These are phyloP conservation scores for Teleogryllus oceanicus DNA, from an alignment of 2,888 invertebrate species.

Conservation along the genomic window DNA sequence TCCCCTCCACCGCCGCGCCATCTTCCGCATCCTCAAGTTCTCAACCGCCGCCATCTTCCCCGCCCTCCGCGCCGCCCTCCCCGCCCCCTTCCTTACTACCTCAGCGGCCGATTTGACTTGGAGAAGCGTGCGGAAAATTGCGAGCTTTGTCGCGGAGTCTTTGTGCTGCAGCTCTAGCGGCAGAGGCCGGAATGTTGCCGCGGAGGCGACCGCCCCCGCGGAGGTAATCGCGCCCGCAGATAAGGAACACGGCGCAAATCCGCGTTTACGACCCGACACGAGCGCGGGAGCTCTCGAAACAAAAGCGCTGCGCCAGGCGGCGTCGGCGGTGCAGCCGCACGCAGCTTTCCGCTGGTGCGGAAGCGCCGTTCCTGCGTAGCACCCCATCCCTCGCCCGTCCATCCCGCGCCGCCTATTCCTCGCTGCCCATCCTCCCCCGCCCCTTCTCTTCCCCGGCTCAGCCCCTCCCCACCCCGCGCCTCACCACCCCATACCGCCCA, in stretches of 20 bases:
- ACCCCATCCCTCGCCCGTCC: too few species aligned
- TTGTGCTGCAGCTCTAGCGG: background rate
- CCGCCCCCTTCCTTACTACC: background rate
- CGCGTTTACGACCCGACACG: background rate
- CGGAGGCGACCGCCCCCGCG: background rate
- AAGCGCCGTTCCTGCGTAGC: too few species aligned
- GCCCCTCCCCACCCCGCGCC: too few species aligned
- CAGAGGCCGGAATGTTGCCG: background rate
- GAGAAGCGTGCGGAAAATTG: background rate
- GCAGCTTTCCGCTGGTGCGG: background rate
- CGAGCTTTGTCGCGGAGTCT: background rate
- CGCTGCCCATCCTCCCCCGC: too few species aligned
- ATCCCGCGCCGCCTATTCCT: too few species aligned
- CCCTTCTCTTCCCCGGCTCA: too few species aligned
- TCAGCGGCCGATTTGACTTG: background rate
- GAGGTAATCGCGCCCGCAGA: background rate
- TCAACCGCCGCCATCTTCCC: too few species aligned
- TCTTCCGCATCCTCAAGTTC: too few species aligned
- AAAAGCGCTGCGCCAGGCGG: background rate
- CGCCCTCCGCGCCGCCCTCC: too few species aligned
- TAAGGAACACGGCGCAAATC: constrained; percentile 18
- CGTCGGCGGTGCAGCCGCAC: background rate
- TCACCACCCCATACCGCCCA: too few species aligned
- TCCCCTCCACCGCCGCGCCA: too few species aligned
- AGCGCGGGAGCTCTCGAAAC: background rate